Percentiles rank a stretch among this genome's conserved stretches.
Conservation (phyloP, 2,888 invertebrate species). For the Odontomyia ornata region DNA sequence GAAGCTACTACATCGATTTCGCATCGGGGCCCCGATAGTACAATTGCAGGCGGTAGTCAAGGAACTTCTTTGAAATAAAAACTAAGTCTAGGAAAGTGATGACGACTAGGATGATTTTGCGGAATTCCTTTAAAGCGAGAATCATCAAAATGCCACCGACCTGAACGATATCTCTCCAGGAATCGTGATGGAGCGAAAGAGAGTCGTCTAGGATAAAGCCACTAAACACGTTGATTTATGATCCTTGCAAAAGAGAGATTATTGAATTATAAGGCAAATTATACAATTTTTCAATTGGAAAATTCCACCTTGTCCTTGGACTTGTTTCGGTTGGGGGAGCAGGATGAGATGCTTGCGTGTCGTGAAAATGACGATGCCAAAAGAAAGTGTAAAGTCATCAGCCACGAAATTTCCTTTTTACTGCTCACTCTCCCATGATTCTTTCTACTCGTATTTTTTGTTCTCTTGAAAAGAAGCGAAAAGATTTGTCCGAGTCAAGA, state of each 20-base stretch:
- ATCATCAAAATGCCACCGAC: not conserved
- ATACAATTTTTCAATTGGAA: constrained; percentile 50
- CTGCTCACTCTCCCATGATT: constrained; percentile 25
- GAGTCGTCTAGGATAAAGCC: not conserved
- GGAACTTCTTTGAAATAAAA: constrained; percentile 22
- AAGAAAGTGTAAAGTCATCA: constrained; percentile 47
- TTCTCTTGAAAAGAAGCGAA: constrained; percentile 19
- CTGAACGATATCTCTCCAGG: constrained; percentile 17
- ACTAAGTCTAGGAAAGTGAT: constrained; percentile 20
- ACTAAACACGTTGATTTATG: constrained; percentile 49
- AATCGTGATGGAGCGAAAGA: not conserved
- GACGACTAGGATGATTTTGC: constrained; percentile 37
- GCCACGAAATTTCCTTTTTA: constrained; percentile 39
- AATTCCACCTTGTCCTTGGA: constrained; percentile 44
- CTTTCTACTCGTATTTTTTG: constrained; percentile 11
- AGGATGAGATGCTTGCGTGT: not conserved
- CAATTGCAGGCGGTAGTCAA: not conserved
- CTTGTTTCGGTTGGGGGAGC: constrained; percentile 15
- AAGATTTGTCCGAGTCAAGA: not conserved
- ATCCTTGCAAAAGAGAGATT: constrained; percentile 47
- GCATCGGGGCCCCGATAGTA: not conserved
- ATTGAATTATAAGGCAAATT: constrained; percentile 51
- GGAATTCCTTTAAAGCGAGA: not conserved
- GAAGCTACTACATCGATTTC: constrained; percentile 1
- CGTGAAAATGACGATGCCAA: not conserved